Percentiles rank a stretch among this genome's conserved stretches.
Conservation (phyloP, 92 coral and sea anemone genomes). For the Chrysogorgia sp. region DNA sequence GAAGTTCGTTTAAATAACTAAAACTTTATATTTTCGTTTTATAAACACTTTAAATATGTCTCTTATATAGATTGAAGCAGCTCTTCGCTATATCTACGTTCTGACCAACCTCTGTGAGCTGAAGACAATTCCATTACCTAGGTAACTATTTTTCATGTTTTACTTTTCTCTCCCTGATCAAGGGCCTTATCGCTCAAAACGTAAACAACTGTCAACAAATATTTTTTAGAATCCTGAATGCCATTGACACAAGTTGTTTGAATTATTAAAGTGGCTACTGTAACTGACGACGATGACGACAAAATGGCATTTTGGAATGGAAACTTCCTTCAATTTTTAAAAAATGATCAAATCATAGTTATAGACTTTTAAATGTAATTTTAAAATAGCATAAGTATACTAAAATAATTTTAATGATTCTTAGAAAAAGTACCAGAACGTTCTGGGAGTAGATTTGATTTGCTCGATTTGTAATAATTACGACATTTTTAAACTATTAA, state of each 20-base stretch:
- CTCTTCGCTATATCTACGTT: slow-evolving; percentile 86
- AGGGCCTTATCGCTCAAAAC: too few species aligned
- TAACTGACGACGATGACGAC: not conserved
- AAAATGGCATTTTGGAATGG: not conserved
- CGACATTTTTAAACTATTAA: too few species aligned
- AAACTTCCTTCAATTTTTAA: not conserved
- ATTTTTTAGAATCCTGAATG: slow-evolving; percentile 53
- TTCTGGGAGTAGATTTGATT: too few species aligned
- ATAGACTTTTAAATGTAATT: too few species aligned
- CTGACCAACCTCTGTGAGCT: slow-evolving; percentile 91
- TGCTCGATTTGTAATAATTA: too few species aligned
- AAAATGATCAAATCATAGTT: not conserved
- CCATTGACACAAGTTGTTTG: slow-evolving; percentile 46
- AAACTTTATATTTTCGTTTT: not conserved
- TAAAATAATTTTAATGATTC: too few species aligned
- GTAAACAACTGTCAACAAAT: too few species aligned
- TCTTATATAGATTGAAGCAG: slow-evolving; percentile 83
- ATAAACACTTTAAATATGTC: not conserved
- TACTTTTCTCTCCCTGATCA: too few species aligned
- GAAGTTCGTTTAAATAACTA: too few species aligned
- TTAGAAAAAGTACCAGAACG: too few species aligned
- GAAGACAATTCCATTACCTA: slow-evolving; percentile 61
- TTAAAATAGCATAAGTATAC: too few species aligned
- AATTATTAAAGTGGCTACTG: not conserved
- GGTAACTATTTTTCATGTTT: slow-evolving; percentile 72